Conservation (phyloP, 1,140 invertebrate species). For the Chrysomallon squamiferum region DNA sequence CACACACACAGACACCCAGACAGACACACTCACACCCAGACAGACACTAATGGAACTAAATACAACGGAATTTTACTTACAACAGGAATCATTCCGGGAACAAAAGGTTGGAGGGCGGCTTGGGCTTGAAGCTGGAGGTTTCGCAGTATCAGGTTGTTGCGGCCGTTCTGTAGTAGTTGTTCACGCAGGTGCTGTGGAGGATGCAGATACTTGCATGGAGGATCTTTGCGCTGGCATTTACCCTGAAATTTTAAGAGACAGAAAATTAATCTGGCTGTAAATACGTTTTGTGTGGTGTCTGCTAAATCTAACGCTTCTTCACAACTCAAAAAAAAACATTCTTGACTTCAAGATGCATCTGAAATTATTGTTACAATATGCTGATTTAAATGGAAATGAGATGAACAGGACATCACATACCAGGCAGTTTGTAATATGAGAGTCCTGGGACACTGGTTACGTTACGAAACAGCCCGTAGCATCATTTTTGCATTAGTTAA, state of each 20-base stretch:
- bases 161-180: constrained; percentile 98
- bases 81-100: constrained; percentile 43
- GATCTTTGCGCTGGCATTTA: constrained; percentile 99
- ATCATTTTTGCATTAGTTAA: too few species aligned
- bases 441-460: too few species aligned
- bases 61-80: constrained; percentile 31
- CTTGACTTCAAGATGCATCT: too few species aligned
- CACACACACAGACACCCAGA: constrained; percentile 1
- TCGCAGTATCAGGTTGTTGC: constrained; percentile 94
- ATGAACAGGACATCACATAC: too few species aligned
- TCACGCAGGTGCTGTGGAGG: constrained; percentile 99
- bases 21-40: background rate
- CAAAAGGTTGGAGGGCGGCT: constrained; percentile 35
- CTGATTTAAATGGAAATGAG: too few species aligned
- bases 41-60: background rate
- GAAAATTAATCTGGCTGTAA: too few species aligned
- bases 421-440: too few species aligned
- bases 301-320: too few species aligned
- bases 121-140: constrained; percentile 58
- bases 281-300: too few species aligned
- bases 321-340: too few species aligned
- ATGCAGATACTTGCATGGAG: constrained; percentile 99
- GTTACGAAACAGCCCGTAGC: too few species aligned
- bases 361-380: too few species aligned
- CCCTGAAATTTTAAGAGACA: constrained; percentile 76